Percentiles rank a stretch among this genome's conserved stretches.
These are phyloP conservation scores for Laticauda laticaudata DNA, from an alignment of 2,113 vertebrate genomes.

Conservation along the genomic window DNA sequence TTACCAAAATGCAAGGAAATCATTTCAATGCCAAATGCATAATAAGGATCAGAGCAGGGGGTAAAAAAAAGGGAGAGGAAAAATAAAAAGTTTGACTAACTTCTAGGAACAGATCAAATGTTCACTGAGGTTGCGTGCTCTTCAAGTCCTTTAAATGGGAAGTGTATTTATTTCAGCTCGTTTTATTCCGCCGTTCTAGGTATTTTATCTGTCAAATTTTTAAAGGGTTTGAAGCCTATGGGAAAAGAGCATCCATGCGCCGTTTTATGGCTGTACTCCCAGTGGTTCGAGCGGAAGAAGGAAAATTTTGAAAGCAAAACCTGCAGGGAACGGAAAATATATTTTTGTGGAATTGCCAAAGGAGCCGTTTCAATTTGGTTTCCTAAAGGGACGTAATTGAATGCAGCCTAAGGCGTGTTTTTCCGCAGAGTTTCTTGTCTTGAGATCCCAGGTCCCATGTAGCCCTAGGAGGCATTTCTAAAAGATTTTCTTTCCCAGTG, in stretches of 20 bases:
- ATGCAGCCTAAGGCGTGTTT: not conserved
- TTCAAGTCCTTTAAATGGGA: slow-evolving; percentile 28
- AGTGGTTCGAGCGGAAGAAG: not conserved
- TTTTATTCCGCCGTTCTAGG: slow-evolving; percentile 22
- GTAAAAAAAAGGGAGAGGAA: not conserved
- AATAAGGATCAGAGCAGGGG: not conserved
- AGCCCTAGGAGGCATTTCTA: slow-evolving; percentile 8
- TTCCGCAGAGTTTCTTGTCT: not conserved
- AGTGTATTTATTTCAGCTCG: slow-evolving; percentile 43
- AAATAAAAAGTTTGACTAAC: slow-evolving; percentile 3
- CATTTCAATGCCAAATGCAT: not conserved
- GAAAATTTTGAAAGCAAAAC: not conserved
- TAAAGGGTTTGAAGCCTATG: slow-evolving; percentile 11
- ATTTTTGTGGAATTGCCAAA: not conserved
- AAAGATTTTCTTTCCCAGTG: not conserved
- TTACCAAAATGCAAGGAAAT: not conserved
- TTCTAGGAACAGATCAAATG: slow-evolving; percentile 30
- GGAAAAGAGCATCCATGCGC: slow-evolving; percentile 4
- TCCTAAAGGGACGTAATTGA: not conserved
- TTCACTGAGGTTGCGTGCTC: slow-evolving; percentile 38
- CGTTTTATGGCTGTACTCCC: not conserved
- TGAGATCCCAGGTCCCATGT: not conserved
- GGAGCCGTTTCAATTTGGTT: not conserved
- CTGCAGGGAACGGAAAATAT: not conserved
- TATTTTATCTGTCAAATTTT: slow-evolving; percentile 35